Base-by-base conservation (phyloP, 2,113 vertebrate genomes). In the Ceyx melanurus region DNA sequence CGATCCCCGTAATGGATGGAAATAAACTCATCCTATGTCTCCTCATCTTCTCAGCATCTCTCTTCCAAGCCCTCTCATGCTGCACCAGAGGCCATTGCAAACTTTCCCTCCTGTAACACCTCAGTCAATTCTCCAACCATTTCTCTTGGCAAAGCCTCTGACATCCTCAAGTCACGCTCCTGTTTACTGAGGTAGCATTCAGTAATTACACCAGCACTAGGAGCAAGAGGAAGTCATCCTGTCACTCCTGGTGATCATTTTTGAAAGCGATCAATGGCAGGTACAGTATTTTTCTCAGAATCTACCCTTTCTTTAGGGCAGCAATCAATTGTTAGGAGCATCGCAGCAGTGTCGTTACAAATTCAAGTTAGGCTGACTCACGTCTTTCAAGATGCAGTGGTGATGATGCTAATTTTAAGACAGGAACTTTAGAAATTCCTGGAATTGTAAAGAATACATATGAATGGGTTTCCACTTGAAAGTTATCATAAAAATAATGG, bases 371-470 rank as follows among this genome's bases (percentile, higher is more conserved):
- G 29, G 35, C 67, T 92, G 89, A 91, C 45, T 87, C 48, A 84
- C 2, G 0, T 42, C 71, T 87, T 76, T 77, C 42, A 71, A 82
- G 64, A 92, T 19, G 45, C 3, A 2, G 26, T 28, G 15, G 70
- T 67, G 43, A 93, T 15, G 1, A 50, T 45, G n/a, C 50, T 46
- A 26, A 50, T 3, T 14, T 68, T 78, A 80, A 83, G 67, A 81
- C 75, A 96, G 72, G 89, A 89, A 92, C 65, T 78, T 68, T 72
- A 57, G 79, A 89, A 95, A 95, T 91, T 88, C 89, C 87, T 93
- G 72, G 65, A 83, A 94, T 92, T 86, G 43, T 74, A 95, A 93
- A 86, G 87, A 92, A 86, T 60, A 33, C 74, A 51, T 91, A 91
- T 68, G 53, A 89, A 65, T 31, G 33, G 37, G 0, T 76, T 81